A percentile compares a stretch with the other conserved stretches of the same genome.
These are phyloP conservation scores for Torymus texanus DNA, from an alignment of 2,888 invertebrate species.

Conservation along the genomic window DNA sequence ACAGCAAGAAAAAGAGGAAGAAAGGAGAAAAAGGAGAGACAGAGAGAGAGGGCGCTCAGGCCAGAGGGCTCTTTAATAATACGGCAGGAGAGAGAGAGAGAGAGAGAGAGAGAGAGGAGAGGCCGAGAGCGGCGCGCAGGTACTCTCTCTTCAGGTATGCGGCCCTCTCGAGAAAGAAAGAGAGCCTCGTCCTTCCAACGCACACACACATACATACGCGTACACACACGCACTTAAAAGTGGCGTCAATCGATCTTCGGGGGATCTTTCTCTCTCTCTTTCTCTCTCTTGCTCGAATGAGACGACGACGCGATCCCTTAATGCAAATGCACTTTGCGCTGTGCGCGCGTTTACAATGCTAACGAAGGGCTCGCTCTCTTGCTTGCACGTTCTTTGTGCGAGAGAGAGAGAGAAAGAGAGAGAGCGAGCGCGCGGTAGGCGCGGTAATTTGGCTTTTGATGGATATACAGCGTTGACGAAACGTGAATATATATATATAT, in stretches of 20 bases:
- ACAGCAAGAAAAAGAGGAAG: constrained; percentile 51
- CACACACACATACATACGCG: not conserved
- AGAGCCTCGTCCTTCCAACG: constrained; percentile 23
- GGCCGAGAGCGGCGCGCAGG: constrained; percentile 42
- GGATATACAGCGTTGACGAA: not conserved
- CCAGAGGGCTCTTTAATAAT: constrained; percentile 68
- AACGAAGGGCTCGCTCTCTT: constrained; percentile 10
- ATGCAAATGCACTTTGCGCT: constrained; percentile 37
- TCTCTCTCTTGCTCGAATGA: constrained; percentile 6
- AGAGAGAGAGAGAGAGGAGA: constrained; percentile 20
- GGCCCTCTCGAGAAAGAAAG: constrained; percentile 48
- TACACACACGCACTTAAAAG: constrained; percentile 13
- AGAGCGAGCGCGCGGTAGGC: no score
- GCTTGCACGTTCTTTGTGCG: no score
- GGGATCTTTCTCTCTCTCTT: constrained; percentile 10
- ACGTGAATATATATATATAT: not conserved
- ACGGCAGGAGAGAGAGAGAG: constrained; percentile 58
- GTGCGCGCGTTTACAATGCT: constrained; percentile 33
- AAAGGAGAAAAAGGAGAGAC: constrained; percentile 50
- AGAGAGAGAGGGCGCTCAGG: constrained; percentile 18
- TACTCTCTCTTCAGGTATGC: constrained; percentile 51
- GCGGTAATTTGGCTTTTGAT: constrained; percentile 9
- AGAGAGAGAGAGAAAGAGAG: no score
- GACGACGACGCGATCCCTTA: constrained; percentile 16
- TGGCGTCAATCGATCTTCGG: constrained; percentile 39